Percentiles rank a stretch among this genome's conserved stretches.
These are phyloP conservation scores for Mayetiola destructor DNA, from an alignment of 2,888 invertebrate species.

Conservation along the genomic window DNA sequence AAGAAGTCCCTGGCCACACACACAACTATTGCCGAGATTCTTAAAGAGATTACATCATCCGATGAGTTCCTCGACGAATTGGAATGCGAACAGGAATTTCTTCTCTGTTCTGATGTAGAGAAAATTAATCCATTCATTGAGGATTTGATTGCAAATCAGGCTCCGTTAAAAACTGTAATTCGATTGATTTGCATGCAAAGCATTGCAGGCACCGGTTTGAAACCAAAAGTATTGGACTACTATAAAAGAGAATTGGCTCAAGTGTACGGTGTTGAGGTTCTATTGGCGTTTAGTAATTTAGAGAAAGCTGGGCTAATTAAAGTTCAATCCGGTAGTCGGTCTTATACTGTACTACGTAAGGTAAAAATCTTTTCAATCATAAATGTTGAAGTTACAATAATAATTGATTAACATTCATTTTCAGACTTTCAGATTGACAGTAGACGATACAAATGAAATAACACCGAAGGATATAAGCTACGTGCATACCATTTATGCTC, in stretches of 20 bases:
- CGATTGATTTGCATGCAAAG: conserved; percentile 88
- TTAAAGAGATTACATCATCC: conserved; percentile 66
- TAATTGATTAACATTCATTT: conserved; percentile 19
- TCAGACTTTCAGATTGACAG: conserved; percentile 65
- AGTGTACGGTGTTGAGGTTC: conserved; percentile 75
- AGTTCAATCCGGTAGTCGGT: conserved; percentile 54
- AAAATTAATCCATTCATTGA: conserved; percentile 80
- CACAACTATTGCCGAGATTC: conserved; percentile 84
- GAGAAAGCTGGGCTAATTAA: conserved; percentile 74
- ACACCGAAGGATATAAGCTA: conserved; percentile 79
- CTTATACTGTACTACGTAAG: conserved; percentile 64
- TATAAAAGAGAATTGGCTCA: conserved; percentile 61
- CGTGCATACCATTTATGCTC: conserved; percentile 86
- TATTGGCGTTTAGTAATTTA: conserved; percentile 68
- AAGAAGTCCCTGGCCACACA: conserved; percentile 78
- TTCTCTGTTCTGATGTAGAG: conserved; percentile 84
- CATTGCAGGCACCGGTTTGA: conserved; percentile 80
- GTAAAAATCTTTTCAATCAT: conserved; percentile 28
- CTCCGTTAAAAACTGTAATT: conserved; percentile 67
- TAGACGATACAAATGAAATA: conserved; percentile 74
- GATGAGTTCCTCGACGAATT: conserved; percentile 65
- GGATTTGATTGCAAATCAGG: conserved; percentile 68
- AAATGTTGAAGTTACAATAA: not conserved
- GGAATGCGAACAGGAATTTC: conserved; percentile 79
- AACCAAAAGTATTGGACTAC: conserved; percentile 62